A percentile compares a stretch with the other conserved stretches of the same genome.
These are phyloP conservation scores for Danio albolineatus DNA, from an alignment of 2,797 vertebrate species.

Conservation along the genomic window DNA sequence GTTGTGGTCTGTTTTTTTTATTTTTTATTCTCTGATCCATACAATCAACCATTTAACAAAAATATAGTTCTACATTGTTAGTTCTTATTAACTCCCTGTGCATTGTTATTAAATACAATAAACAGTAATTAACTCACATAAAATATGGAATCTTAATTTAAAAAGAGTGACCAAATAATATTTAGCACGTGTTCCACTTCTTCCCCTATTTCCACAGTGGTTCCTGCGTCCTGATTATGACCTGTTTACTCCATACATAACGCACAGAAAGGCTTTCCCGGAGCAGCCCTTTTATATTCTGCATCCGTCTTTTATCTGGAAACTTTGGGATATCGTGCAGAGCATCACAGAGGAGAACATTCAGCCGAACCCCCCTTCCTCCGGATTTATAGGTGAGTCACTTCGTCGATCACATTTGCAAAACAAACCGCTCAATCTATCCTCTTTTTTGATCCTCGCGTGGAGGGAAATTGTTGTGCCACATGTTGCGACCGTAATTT, in stretches of 20 bases:
- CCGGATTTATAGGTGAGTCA: constrained; percentile 86
- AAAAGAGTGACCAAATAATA: too few relatives aligned
- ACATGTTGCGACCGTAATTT: constrained; percentile 7
- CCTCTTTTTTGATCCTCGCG: not conserved
- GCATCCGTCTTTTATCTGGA: constrained; percentile 89
- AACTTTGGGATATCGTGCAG: constrained; percentile 90
- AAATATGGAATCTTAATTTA: too few relatives aligned
- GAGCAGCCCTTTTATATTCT: constrained; percentile 88
- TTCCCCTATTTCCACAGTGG: constrained; percentile 75
- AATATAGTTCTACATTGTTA: too few relatives aligned
- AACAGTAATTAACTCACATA: too few relatives aligned
- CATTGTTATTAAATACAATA: too few relatives aligned
- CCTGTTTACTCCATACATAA: constrained; percentile 84
- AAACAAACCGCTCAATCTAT: not conserved
- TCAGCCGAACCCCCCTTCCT: constrained; percentile 90
- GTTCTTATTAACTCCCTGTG: too few relatives aligned
- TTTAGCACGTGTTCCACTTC: too few relatives aligned
- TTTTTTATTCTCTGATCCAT: too few relatives aligned
- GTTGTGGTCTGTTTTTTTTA: too few relatives aligned
- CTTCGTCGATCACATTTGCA: not conserved
- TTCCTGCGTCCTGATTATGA: constrained; percentile 86
- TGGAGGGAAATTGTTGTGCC: constrained; percentile 1
- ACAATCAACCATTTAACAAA: too few relatives aligned
- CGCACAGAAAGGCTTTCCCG: constrained; percentile 81
- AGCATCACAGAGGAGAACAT: constrained; percentile 86